phyloP scores from a whole-genome alignment of 2,797 vertebrate genomes.

The Falco cherrug region DNA sequence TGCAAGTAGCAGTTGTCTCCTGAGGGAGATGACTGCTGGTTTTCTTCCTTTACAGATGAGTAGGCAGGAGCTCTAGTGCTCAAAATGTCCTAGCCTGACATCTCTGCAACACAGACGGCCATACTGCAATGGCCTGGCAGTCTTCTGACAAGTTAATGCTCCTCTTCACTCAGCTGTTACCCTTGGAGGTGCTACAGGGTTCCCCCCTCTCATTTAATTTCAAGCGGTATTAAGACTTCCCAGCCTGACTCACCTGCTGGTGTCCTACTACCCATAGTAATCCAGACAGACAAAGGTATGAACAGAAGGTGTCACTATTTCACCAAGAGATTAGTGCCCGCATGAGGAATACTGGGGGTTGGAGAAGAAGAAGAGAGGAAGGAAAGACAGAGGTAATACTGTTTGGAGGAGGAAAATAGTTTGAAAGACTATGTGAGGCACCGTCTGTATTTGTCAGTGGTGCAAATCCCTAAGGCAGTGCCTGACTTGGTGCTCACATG shows the following conservation, averaged over 20 bases:
- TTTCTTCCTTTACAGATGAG: background rate
- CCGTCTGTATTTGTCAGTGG: accelerated
- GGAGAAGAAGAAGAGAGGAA: background rate
- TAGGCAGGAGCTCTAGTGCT: background rate
- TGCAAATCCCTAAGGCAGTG: background rate
- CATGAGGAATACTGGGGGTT: background rate
- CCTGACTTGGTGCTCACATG: background rate
- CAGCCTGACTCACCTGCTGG: background rate
- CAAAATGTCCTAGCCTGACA: background rate
- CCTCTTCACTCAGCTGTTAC: background rate
- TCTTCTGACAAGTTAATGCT: background rate
- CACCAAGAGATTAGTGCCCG: background rate
- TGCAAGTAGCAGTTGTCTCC: background rate
- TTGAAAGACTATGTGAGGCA: background rate
- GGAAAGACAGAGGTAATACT: background rate
- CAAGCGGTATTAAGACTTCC: background rate
- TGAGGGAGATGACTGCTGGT: background rate
- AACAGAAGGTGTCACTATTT: background rate
- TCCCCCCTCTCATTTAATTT: background rate
- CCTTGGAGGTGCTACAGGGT: background rate
- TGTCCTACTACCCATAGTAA: background rate
- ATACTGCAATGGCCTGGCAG: background rate
- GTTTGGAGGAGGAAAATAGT: background rate
- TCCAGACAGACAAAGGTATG: background rate
- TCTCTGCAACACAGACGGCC: background rate